A percentile compares a stretch with the other conserved stretches of the same genome.
phyloP scores from a whole-genome alignment of 2,797 vertebrate genomes.

The Chrysocyon brachyurus region DNA sequence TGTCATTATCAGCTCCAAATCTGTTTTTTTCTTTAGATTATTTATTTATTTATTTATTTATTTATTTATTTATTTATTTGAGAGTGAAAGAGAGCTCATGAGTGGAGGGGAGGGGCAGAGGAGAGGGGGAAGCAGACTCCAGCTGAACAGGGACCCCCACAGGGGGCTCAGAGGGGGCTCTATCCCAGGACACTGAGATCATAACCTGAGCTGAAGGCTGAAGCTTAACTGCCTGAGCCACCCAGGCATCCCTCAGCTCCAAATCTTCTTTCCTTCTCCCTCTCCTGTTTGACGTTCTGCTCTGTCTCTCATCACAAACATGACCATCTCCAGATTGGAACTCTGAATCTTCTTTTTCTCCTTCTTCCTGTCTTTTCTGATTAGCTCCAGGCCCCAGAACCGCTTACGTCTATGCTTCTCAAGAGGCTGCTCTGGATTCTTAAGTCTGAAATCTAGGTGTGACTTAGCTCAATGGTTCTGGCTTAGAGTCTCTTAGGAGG shows the following conservation, averaged over 20 bases:
- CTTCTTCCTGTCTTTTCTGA: neutral
- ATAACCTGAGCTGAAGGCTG: neutral
- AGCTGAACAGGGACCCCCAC: neutral
- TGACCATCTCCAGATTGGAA: constrained; percentile 84
- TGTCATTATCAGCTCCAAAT: constrained; percentile 95
- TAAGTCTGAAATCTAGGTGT: neutral
- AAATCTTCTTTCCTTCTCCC: constrained; percentile 96
- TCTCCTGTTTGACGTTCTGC: constrained; percentile 95
- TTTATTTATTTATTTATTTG: neutral
- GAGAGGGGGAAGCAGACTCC: neutral
- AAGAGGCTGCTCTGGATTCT: neutral
- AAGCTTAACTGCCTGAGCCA: neutral
- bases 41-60: neutral
- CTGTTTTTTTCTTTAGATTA: constrained; percentile 94
- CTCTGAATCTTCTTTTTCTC: neutral
- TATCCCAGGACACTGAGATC: neutral
- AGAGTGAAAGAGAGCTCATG: neutral
- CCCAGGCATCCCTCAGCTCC: constrained; percentile 87
- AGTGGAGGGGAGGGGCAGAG: neutral
- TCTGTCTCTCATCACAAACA: constrained; percentile 96
- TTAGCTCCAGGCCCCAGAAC: neutral
- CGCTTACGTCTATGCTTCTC: neutral
- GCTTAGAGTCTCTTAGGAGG: neutral
- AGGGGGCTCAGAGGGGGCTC: too few species aligned
- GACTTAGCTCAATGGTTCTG: neutral